A percentile compares a stretch with the other conserved stretches of the same genome.
phyloP scores from a whole-genome alignment of 2,888 invertebrate genomes.

The Spodoptera exigua region DNA sequence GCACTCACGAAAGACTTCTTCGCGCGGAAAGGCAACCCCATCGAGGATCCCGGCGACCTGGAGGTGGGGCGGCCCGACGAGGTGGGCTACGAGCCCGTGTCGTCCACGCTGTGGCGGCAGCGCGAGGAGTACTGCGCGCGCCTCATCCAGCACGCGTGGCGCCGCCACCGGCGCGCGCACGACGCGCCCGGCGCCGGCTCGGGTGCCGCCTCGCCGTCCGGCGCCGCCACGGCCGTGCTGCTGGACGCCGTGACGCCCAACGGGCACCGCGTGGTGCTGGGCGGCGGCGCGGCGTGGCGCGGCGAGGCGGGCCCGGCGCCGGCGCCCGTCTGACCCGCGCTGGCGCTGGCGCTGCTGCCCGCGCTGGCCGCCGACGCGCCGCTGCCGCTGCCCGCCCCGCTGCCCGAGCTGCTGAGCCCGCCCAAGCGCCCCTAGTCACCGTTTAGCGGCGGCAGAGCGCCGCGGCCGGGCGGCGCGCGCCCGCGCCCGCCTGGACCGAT shows the following conservation, averaged over 20 bases:
- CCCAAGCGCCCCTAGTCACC: constrained; percentile 85
- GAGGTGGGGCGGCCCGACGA: constrained; percentile 96
- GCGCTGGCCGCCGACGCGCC: constrained; percentile 86
- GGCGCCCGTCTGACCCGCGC: constrained; percentile 90
- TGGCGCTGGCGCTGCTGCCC: constrained; percentile 88
- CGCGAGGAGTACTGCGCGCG: constrained; percentile 99
- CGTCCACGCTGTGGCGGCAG: constrained; percentile 98
- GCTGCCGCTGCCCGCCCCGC: constrained; percentile 86
- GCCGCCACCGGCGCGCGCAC: constrained; percentile 93
- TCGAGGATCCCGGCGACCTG: constrained; percentile 97
- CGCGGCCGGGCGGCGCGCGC: constrained; percentile 58
- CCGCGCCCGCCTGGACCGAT: constrained; percentile 75
- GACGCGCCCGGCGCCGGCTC: constrained; percentile 85
- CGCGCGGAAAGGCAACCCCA: constrained; percentile 98
- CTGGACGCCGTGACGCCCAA: constrained; percentile 95
- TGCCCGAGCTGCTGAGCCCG: constrained; percentile 87
- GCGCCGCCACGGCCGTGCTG: constrained; percentile 95
- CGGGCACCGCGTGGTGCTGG: constrained; percentile 97
- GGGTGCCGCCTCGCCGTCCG: constrained; percentile 85
- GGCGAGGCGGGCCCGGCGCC: constrained; percentile 93
- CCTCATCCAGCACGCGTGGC: constrained; percentile 98
- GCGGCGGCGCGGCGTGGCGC: constrained; percentile 96
- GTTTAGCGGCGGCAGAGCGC: constrained; percentile 60
- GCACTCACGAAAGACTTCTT: constrained; percentile 99
- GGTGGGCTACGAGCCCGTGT: constrained; percentile 97